phyloP scores from a whole-genome alignment of 2,113 vertebrate genomes.

The Centrocercus urophasianus region DNA sequence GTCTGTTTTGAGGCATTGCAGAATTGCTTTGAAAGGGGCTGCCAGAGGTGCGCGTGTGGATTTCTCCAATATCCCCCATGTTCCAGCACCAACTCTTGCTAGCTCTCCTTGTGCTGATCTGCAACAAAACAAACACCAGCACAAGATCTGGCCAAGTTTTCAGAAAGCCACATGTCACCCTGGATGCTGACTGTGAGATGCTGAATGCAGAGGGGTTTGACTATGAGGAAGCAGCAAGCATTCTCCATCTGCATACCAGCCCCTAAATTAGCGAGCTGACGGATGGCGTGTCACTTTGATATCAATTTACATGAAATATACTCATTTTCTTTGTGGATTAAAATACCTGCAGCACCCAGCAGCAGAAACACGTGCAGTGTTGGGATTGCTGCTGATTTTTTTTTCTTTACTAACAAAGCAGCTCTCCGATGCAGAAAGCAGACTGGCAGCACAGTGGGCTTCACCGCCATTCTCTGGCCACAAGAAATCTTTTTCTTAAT shows the following conservation, averaged over 20 bases:
- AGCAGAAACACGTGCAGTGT: neutral
- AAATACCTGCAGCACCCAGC: neutral
- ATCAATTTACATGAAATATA: neutral
- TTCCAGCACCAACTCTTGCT: neutral
- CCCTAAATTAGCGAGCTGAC: neutral
- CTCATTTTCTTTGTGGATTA: neutral
- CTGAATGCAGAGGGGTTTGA: neutral
- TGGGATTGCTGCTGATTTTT: no score
- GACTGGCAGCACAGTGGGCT: neutral
- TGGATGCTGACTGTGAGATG: neutral
- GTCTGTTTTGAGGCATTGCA: no score
- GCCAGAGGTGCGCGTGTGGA: fast-evolving
- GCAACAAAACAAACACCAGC: fast-evolving
- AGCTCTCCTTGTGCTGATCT: fast-evolving
- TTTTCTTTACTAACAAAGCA: neutral
- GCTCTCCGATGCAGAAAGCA: neutral
- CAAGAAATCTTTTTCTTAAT: neutral
- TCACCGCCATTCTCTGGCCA: neutral
- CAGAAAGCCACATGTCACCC: neutral
- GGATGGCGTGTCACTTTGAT: fast-evolving
- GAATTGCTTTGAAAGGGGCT: no score
- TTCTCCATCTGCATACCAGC: neutral
- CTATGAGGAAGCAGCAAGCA: neutral
- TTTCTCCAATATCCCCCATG: fast-evolving
- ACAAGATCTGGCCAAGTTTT: neutral